Base-by-base conservation (phyloP, 2,888 invertebrate genomes). In the Ophonus ardosiacus region DNA sequence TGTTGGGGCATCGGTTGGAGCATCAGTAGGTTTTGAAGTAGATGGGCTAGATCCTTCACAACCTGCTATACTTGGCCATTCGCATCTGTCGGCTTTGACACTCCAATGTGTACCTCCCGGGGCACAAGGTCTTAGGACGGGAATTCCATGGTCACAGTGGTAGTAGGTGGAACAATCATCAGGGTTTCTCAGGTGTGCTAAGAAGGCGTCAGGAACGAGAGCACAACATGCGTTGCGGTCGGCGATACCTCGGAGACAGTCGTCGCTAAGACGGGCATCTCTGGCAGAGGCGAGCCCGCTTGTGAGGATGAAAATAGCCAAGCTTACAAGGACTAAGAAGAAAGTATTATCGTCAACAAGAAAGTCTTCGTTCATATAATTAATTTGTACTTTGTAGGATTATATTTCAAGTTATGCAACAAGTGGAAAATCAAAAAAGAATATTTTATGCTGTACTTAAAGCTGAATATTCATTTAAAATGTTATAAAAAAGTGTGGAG, bases 161-260 rank as follows among this genome's bases (percentile, higher is more conserved):
- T 85, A 86, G 56, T 81, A 86, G 17, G 81, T 78, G 10, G 78
- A 76, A 21, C 86, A 86, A 15, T 86, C 79, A n/a, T 76, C n/a
- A 10, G 84, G 10, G 81, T 68, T 10, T 68, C 78, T 6, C 15
- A n/a, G n/a, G n/a, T n/a, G n/a, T n/a, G n/a, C n/a, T n/a, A n/a
- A n/a, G n/a, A n/a, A n/a, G 7, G 18, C 63, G 5, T 68, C 38
- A 4, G 59, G 51, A 10, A 84, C 61, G 8, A 43, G 63, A 18
- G 38, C 51, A 59, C 84, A 84, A 13, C 84, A 84, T 4, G 21
- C 13, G 38, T 15, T 5, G 3, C 56, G 43, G 51, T 78, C 24
- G 21, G 78, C 56, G 51, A 74, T 13, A 17, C 74, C 74, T 40
- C 40, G 43, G 17, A 56, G 24, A 78, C 78, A 78, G 6, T 78